Percentiles rank a stretch among this genome's conserved stretches.
phyloP scores from a whole-genome alignment of 2,888 invertebrate genomes.

The Prenolepis imparis region DNA sequence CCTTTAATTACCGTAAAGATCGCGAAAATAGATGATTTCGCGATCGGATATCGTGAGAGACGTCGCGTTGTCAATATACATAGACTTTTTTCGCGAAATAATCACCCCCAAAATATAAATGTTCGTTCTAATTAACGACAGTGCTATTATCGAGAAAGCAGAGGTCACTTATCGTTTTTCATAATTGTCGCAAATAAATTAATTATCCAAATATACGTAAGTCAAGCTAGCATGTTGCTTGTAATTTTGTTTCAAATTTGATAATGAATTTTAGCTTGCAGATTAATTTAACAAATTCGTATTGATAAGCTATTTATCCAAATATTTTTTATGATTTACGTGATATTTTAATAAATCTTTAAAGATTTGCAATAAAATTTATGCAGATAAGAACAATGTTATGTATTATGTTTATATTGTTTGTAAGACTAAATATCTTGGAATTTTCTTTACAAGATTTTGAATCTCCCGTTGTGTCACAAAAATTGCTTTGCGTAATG shows the following conservation, averaged over 20 bases:
- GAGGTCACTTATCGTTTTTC: not conserved
- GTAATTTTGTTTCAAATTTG: not conserved
- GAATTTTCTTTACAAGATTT: not conserved
- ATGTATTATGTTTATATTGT: not conserved
- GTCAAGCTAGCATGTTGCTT: not conserved
- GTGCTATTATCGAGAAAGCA: not conserved
- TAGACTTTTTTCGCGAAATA: too few relatives aligned
- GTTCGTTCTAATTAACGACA: constrained; percentile 14
- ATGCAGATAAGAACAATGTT: not conserved
- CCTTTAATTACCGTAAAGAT: too few relatives aligned
- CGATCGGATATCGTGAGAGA: too few relatives aligned
- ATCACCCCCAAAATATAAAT: constrained; percentile 42
- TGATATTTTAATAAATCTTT: not conserved
- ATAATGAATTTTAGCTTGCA: not conserved
- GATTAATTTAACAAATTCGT: not conserved
- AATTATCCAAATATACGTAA: constrained; percentile 2
- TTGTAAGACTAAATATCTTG: not conserved
- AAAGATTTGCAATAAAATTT: not conserved
- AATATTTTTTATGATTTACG: not conserved
- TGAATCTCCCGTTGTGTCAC: not conserved
- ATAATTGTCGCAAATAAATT: not conserved
- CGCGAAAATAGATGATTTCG: too few relatives aligned
- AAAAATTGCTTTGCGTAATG: not conserved
- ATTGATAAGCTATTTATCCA: not conserved
- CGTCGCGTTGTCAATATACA: too few relatives aligned